These are phyloP conservation scores for Phrynocephalus vlangalii DNA, from an alignment of 2,797 vertebrate species.

Conservation along the genomic window DNA sequence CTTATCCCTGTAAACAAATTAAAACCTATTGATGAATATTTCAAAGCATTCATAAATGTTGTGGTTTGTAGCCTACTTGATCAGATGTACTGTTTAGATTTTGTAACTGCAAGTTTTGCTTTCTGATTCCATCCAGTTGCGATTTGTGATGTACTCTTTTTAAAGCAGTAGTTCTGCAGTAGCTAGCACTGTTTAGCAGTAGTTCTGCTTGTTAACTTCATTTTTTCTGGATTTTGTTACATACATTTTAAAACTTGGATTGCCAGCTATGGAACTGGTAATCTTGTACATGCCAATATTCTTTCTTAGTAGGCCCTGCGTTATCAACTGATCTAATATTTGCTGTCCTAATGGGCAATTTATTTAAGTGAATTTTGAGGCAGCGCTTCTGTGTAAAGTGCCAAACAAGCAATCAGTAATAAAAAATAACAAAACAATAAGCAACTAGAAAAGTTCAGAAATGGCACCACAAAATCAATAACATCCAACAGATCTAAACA, in stretches of 20 bases:
- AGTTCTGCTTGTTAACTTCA: neutral
- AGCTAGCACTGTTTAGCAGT: neutral
- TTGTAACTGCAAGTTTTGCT: slow-evolving; percentile 44
- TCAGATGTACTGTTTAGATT: slow-evolving; percentile 34
- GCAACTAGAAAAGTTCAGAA: neutral
- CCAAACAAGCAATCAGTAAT: neutral
- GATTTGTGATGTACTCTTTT: slow-evolving; percentile 40
- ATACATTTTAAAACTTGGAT: neutral
- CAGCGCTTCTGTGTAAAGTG: neutral
- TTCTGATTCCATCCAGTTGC: slow-evolving; percentile 30
- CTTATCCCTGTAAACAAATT: slow-evolving; percentile 26
- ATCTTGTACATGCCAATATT: neutral
- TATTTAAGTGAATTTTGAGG: neutral
- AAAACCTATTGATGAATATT: slow-evolving; percentile 25
- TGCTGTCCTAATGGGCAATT: neutral
- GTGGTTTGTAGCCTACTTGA: slow-evolving; percentile 15
- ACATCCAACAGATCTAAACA: neutral
- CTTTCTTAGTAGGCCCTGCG: neutral
- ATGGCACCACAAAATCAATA: neutral
- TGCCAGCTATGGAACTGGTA: neutral
- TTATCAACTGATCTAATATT: neutral
- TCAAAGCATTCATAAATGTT: neutral
- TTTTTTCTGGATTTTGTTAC: neutral
- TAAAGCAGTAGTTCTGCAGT: neutral
- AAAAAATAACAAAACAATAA: neutral